Percentiles rank a stretch among this genome's conserved stretches.
These are phyloP conservation scores for Platorchestia sp. DNA, from an alignment of 1,140 invertebrate species.

Conservation along the genomic window DNA sequence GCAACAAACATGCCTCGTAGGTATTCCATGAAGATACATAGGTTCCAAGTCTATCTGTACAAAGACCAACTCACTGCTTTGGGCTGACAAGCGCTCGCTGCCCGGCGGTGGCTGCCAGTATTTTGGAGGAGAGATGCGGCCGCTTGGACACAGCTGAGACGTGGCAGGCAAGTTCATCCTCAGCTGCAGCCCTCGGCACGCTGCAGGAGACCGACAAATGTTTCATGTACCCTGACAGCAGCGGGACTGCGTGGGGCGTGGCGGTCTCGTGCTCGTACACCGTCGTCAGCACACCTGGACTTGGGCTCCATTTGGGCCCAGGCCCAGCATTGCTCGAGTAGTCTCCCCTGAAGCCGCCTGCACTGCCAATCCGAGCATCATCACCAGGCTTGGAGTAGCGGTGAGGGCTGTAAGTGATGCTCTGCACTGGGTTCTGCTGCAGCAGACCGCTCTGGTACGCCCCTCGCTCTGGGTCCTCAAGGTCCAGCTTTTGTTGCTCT, in stretches of 20 bases:
- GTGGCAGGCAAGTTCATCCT: conserved; percentile 12
- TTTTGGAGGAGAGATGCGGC: conserved; percentile 6
- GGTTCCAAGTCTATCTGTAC: not conserved
- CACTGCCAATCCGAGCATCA: not conserved
- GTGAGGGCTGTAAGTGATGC: conserved; percentile 23
- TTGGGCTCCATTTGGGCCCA: not conserved
- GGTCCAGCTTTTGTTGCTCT: conserved; percentile 14
- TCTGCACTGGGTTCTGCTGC: conserved; percentile 38
- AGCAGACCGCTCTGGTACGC: not conserved
- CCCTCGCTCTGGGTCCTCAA: not conserved
- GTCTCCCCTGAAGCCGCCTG: not conserved
- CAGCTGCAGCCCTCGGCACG: not conserved
- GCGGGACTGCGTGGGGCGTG: not conserved
- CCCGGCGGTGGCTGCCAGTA: not conserved
- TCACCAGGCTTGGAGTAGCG: conserved; percentile 7
- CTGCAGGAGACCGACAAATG: not conserved
- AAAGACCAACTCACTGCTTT: not conserved
- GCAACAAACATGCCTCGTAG: not conserved
- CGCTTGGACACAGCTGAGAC: not conserved
- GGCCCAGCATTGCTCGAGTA: not conserved
- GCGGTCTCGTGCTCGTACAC: not conserved
- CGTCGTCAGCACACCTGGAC: not conserved
- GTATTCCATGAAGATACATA: not conserved
- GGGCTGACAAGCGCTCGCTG: not conserved
- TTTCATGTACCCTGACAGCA: not conserved